Conservation (phyloP, 2,888 invertebrate species). For the Leptodirus hochenwartii region DNA sequence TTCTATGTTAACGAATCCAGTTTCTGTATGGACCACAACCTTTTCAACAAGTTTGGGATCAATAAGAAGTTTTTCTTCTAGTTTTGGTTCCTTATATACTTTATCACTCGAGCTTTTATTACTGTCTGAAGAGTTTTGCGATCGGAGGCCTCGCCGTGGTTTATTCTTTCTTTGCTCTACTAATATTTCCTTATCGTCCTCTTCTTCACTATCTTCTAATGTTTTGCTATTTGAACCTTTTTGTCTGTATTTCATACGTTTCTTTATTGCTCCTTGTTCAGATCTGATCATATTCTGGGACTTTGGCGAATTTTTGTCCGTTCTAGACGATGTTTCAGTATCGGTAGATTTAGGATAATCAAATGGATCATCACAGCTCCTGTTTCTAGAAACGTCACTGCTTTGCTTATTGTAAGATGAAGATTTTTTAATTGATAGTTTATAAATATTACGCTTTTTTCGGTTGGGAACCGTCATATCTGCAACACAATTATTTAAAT, state of each 20-base stretch:
- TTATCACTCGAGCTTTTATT: constrained; percentile 9
- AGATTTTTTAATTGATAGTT: no score
- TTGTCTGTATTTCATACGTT: constrained; percentile 21
- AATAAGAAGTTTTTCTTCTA: constrained; percentile 10
- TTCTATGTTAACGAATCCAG: constrained; percentile 13
- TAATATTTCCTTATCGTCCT: constrained; percentile 15
- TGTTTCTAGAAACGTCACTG: no score
- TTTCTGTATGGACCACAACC: constrained; percentile 19
- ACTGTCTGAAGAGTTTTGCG: constrained; percentile 12
- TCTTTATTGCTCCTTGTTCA: constrained; percentile 22
- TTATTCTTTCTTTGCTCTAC: constrained; percentile 11
- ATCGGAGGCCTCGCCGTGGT: constrained; percentile 14
- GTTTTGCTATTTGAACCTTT: constrained; percentile 18
- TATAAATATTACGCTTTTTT: no score
- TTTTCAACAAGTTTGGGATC: constrained; percentile 17
- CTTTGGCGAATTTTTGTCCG: no score
- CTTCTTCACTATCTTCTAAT: constrained; percentile 21
- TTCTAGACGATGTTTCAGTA: no score
- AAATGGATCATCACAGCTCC: no score
- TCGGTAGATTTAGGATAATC: not conserved
- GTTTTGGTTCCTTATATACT: constrained; percentile 1
- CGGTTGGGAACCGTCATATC: no score
- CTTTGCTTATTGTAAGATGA: no score
- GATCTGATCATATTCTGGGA: no score
- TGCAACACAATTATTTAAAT: no score